phyloP scores from a whole-genome alignment of 2,888 invertebrate species.

The Priocnemis perturbator region DNA sequence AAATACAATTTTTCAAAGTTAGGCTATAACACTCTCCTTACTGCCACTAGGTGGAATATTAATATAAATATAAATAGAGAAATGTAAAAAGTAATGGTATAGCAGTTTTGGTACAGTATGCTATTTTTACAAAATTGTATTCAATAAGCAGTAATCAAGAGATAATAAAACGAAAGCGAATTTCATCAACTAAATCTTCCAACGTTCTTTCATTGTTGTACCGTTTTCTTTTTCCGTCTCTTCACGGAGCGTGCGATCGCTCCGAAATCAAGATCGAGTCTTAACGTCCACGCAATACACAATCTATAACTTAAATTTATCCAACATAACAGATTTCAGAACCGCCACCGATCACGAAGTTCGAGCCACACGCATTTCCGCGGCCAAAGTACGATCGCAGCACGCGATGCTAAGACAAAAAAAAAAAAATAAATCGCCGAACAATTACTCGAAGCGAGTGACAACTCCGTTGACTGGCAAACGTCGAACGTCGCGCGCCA shows the following conservation, averaged over 20 bases:
- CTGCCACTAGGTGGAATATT: slow-evolving; percentile 55
- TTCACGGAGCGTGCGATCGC: neutral
- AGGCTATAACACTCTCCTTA: slow-evolving; percentile 49
- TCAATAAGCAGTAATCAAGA: slow-evolving; percentile 67
- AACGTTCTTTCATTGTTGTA: slow-evolving; percentile 41
- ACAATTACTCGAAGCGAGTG: too few species aligned
- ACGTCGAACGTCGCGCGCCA: too few species aligned
- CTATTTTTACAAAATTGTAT: slow-evolving; percentile 74
- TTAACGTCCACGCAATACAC: neutral
- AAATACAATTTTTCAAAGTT: slow-evolving; percentile 37
- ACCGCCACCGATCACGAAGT: neutral
- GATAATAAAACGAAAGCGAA: slow-evolving; percentile 60
- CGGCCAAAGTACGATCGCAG: too few species aligned
- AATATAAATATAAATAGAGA: slow-evolving; percentile 53
- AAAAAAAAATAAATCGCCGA: too few species aligned
- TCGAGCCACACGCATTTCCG: neutral
- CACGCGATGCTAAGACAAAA: too few species aligned
- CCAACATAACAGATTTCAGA: neutral
- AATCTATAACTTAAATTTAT: neutral
- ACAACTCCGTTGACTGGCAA: too few species aligned
- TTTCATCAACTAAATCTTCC: slow-evolving; percentile 46
- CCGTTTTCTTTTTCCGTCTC: neutral
- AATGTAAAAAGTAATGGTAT: slow-evolving; percentile 58
- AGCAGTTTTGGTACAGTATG: slow-evolving; percentile 71
- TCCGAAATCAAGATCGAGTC: neutral